These are phyloP conservation scores for Onchidella celtica DNA, from an alignment of 2,888 invertebrate genomes.

Conservation along the genomic window DNA sequence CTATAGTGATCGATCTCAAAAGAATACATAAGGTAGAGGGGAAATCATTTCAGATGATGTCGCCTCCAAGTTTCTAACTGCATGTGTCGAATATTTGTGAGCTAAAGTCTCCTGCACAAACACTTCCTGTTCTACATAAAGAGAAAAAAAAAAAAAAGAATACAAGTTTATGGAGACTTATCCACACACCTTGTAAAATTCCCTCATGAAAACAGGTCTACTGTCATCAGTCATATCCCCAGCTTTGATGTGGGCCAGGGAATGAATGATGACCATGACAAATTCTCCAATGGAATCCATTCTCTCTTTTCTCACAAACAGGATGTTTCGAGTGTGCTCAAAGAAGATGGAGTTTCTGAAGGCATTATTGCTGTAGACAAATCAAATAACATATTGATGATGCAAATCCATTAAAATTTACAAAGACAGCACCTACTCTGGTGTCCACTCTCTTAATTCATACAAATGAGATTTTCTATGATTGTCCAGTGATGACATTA, in stretches of 20 bases:
- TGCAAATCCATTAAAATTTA: too few relatives aligned
- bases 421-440: too few relatives aligned
- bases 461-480: too few relatives aligned
- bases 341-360: conserved; percentile 76
- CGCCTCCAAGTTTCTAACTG: too few relatives aligned
- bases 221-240: conserved; percentile 75
- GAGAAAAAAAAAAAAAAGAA: neutral
- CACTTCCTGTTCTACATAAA: conserved; percentile 62
- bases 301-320: conserved; percentile 76
- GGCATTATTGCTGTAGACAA: conserved; percentile 73
- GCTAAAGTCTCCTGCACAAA: too few relatives aligned
- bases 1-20: too few relatives aligned
- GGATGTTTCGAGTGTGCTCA: conserved; percentile 71
- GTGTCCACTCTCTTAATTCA: too few relatives aligned
- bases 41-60: too few relatives aligned
- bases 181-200: conserved; percentile 75
- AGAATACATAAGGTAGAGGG: too few relatives aligned
- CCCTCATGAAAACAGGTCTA: conserved; percentile 73
- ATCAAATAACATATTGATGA: too few relatives aligned
- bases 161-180: neutral
- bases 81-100: too few relatives aligned
- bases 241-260: conserved; percentile 76
- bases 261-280: conserved; percentile 76
- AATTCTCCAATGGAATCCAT: conserved; percentile 78
- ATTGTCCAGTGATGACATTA: too few relatives aligned